These are phyloP conservation scores for Apodemia hepburni DNA, from an alignment of 2,888 invertebrate genomes.

Conservation along the genomic window DNA sequence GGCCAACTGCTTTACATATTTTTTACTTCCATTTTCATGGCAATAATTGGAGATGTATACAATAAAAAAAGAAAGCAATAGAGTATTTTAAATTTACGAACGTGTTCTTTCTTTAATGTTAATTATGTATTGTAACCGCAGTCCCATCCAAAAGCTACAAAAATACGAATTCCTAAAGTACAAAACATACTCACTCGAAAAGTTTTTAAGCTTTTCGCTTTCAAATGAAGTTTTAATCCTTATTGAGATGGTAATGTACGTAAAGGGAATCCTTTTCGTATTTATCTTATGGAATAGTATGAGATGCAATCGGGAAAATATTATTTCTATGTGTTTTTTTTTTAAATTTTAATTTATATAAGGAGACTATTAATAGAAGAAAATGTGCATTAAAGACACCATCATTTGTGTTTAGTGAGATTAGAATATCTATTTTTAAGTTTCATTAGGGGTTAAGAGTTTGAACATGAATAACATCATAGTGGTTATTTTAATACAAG, in stretches of 20 bases:
- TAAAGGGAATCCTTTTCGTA: constrained; percentile 64
- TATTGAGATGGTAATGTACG: constrained; percentile 69
- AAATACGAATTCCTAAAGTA: constrained; percentile 57
- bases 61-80: too few species aligned
- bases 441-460: too few species aligned
- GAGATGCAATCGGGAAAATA: constrained; percentile 14
- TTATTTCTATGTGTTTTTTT: background rate
- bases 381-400: too few species aligned
- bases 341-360: too few species aligned
- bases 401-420: too few species aligned
- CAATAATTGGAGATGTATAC: too few species aligned
- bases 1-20: too few species aligned
- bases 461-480: too few species aligned
- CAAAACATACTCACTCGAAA: constrained; percentile 54
- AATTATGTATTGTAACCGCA: constrained; percentile 10
- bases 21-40: too few species aligned
- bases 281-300: constrained; percentile 50
- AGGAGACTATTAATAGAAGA: too few species aligned
- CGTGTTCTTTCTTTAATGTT: background rate
- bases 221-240: constrained; percentile 69
- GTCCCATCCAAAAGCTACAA: constrained; percentile 16
- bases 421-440: too few species aligned
- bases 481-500: too few species aligned
- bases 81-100: background rate
- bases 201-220: constrained; percentile 57